These are phyloP conservation scores for Drosophila eugracilis DNA, from an alignment of 1,140 invertebrate species.

Conservation along the genomic window DNA sequence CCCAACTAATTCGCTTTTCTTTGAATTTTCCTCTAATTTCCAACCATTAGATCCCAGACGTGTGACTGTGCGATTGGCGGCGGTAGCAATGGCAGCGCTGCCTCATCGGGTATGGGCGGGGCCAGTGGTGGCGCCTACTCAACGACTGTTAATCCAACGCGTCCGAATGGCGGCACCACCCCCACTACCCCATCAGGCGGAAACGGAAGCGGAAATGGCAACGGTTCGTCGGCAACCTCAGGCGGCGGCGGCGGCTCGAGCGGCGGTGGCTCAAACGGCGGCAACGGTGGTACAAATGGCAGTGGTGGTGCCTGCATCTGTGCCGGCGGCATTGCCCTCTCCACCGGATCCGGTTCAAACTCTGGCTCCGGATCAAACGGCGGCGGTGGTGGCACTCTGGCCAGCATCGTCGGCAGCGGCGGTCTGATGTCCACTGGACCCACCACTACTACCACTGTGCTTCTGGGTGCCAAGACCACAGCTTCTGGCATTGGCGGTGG, in stretches of 20 bases:
- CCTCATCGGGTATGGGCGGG: slow-evolving; percentile 36
- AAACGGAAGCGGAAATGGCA: slow-evolving; percentile 64
- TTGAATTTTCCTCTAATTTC: neutral
- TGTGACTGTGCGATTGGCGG: slow-evolving; percentile 85
- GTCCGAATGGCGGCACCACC: slow-evolving; percentile 82
- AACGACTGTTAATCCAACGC: slow-evolving; percentile 83
- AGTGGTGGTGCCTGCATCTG: slow-evolving; percentile 45
- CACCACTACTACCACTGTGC: slow-evolving; percentile 81
- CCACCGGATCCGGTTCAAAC: slow-evolving; percentile 35
- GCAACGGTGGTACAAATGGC: slow-evolving; percentile 11
- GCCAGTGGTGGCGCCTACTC: slow-evolving; percentile 70
- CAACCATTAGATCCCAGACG: slow-evolving; percentile 68
- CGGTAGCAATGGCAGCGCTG: slow-evolving; percentile 86
- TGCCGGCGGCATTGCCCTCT: slow-evolving; percentile 52
- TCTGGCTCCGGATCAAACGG: slow-evolving; percentile 28
- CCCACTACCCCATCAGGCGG: slow-evolving; percentile 77
- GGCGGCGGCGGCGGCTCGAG: slow-evolving; percentile 3
- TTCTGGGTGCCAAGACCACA: slow-evolving; percentile 77
- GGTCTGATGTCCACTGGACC: slow-evolving; percentile 82
- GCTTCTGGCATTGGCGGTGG: slow-evolving; percentile 49
- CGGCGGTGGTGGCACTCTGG: slow-evolving; percentile 57
- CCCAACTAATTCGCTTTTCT: slow-evolving; percentile 33
- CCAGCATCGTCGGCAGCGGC: slow-evolving; percentile 73
- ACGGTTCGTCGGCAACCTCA: slow-evolving; percentile 28
- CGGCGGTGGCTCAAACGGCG: neutral